Conservation (phyloP, 2,888 invertebrate species). For the Bugulina stolonifera region DNA sequence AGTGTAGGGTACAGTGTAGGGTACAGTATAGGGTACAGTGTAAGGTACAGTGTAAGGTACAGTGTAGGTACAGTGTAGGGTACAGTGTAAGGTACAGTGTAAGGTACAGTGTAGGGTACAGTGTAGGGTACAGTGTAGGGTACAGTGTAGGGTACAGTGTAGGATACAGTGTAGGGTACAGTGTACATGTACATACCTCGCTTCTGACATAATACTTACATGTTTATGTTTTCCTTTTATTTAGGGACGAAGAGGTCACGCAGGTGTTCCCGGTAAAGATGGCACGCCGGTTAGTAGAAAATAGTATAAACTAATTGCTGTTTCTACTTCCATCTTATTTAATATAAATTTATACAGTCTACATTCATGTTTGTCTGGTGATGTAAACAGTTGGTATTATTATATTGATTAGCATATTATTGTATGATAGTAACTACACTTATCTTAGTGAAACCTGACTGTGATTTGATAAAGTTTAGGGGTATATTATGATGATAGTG, state of each 20-base stretch:
- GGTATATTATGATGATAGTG: too few relatives aligned
- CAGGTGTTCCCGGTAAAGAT: slow-evolving; percentile 6
- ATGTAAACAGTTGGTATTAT: too few relatives aligned
- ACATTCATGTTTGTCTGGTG: too few relatives aligned
- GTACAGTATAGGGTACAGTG: too few relatives aligned
- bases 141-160: neutral
- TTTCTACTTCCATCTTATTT: too few relatives aligned
- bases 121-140: neutral
- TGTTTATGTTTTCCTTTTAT: neutral
- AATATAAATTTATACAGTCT: too few relatives aligned
- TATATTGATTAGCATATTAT: too few relatives aligned
- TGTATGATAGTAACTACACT: too few relatives aligned
- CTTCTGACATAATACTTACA: neutral
- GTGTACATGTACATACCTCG: neutral
- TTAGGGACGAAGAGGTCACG: neutral
- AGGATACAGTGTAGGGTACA: neutral
- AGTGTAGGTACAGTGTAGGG: neutral
- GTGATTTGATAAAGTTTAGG: too few relatives aligned
- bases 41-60: neutral
- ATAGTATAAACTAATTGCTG: too few relatives aligned
- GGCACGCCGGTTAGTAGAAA: slow-evolving; percentile 1
- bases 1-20: too few relatives aligned
- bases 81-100: neutral
- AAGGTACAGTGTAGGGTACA: neutral
- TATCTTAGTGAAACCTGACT: too few relatives aligned